Evolutionary conservation across 2,113 vertebrate genomes (phyloP), one percentile per base, ranked within the genome.

Genomic region (Telmatochromis brachygnathus): DNA sequence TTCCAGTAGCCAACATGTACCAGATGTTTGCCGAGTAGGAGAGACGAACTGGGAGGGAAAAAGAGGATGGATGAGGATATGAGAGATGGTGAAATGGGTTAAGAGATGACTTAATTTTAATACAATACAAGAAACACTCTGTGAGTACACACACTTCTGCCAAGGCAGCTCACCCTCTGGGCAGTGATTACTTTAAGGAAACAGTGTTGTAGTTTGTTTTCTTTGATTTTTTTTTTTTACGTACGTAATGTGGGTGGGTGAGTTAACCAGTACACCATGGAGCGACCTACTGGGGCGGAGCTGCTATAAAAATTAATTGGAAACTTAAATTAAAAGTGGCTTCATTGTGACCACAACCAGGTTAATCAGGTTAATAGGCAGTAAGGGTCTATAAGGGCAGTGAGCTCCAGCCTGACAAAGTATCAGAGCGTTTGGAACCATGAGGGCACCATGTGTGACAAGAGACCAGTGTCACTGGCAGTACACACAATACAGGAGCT

Each of bases 1-100:
- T 98, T 99, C 97, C 98, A 98, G 96, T 99, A 99, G 95, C 97
- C 97, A 85, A 99, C 97, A 80, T 99, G 97, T 56, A 99, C 96
- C 94, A 99, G 93, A 89, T 98, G 97, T 79, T 94, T 97, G 49
- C 96, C 96, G 81, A 99, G 95, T 88, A 98, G 93, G 4, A 99
- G 96, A 39, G 98, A 98, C 0, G 98, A 98, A 90, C 98, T 99
- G 89, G 10, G 10, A 33, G 56, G 54, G 35, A 2, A 47, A 11
- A 11, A 17, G 2, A 47, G 55, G 42, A 49, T 11, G 23, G 49
- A 30, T 70, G 3, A 58, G 21, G 14, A 37, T 10, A 37, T 2
- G 7, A 19, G 5, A 28, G 21, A 12, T 2, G 17, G 26, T n/a
- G 26, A 84, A 73, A 47, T 11, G 7, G 35, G 37, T 54, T 9